A percentile compares a stretch with the other conserved stretches of the same genome.
phyloP scores from a whole-genome alignment of 1,140 invertebrate genomes.

The Neotoxoptera formosana region DNA sequence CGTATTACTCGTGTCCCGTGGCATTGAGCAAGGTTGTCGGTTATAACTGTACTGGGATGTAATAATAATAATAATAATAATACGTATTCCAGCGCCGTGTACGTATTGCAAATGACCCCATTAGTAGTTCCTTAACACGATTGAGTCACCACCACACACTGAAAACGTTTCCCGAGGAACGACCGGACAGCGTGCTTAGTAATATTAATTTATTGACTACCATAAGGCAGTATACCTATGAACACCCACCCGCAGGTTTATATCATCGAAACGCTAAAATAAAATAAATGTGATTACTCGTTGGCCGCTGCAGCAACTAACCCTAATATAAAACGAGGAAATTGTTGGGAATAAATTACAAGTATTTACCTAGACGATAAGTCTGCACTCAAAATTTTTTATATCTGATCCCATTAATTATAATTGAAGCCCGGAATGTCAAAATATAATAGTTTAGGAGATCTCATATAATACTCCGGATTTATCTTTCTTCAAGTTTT shows the following conservation, averaged over 20 bases:
- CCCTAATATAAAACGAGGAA: background rate
- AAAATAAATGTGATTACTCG: background rate
- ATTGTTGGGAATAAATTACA: background rate
- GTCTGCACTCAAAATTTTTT: background rate
- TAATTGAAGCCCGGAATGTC: background rate
- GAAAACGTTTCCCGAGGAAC: background rate
- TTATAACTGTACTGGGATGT: constrained; percentile 11
- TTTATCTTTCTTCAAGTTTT: background rate
- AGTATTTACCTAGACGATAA: background rate
- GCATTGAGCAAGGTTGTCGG: constrained; percentile 22
- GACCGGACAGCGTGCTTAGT: background rate
- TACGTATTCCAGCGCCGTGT: background rate
- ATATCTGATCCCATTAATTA: background rate
- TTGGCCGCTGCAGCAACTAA: background rate
- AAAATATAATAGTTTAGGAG: background rate
- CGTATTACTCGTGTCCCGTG: background rate
- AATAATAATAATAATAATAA: background rate
- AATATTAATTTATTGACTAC: background rate
- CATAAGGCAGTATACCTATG: background rate
- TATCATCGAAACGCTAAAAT: background rate
- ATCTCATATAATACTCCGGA: background rate
- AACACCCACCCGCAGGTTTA: background rate
- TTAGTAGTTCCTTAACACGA: constrained; percentile 12
- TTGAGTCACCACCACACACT: background rate
- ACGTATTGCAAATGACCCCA: background rate